Percentiles rank a stretch among this genome's conserved stretches.
These are phyloP conservation scores for Vanessa tameamea DNA, from an alignment of 1,140 invertebrate species.

Conservation along the genomic window DNA sequence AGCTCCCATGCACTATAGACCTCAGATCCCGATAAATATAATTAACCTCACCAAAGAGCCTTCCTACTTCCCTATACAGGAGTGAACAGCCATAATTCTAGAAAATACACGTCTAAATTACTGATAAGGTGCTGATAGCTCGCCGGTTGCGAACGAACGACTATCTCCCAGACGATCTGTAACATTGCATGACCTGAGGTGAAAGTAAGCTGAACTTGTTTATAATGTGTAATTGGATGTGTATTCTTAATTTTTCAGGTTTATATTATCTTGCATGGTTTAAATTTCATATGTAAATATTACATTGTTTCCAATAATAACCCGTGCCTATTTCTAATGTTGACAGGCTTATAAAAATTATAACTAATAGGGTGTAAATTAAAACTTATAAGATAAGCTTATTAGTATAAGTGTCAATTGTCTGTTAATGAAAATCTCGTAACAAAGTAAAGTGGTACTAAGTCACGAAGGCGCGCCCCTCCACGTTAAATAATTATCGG, in stretches of 20 bases:
- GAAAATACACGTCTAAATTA: constrained; percentile 48
- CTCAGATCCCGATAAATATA: constrained; percentile 40
- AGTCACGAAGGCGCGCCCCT: no score
- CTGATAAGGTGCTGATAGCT: constrained; percentile 41
- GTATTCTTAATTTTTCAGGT: constrained; percentile 13
- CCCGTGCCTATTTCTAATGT: no score
- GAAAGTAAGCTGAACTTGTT: constrained; percentile 33
- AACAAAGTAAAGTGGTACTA: no score
- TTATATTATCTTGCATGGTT: neutral
- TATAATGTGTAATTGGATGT: constrained; percentile 19
- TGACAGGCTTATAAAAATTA: no score
- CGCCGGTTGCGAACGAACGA: constrained; percentile 36
- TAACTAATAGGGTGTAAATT: no score
- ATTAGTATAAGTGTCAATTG: no score
- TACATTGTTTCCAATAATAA: no score
- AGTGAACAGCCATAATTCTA: constrained; percentile 29
- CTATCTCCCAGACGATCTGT: constrained; percentile 35
- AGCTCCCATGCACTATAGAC: constrained; percentile 40
- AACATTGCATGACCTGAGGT: constrained; percentile 37
- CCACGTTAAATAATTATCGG: no score
- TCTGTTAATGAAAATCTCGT: no score
- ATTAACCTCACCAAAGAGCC: constrained; percentile 40
- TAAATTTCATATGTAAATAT: neutral
- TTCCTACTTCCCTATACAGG: constrained; percentile 41
- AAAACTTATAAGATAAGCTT: no score